Percentiles rank a stretch among this genome's conserved stretches.
phyloP scores from a whole-genome alignment of 2,888 invertebrate genomes.

The Pardosa pseudoannulata region DNA sequence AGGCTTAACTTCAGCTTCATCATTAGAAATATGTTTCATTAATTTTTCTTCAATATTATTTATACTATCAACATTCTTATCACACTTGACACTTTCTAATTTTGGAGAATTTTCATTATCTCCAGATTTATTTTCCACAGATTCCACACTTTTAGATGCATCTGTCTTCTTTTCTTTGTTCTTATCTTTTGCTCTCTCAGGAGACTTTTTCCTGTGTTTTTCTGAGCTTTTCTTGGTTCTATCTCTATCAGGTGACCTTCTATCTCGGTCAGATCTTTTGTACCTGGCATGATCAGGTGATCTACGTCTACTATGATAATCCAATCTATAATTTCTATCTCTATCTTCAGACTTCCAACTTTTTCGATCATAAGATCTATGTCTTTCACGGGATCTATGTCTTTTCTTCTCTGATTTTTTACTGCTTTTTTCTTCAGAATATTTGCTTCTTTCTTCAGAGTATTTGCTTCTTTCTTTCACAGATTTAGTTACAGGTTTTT shows the following conservation, averaged over 20 bases:
- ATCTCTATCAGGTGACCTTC: conserved; percentile 7
- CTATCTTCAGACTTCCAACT: not conserved
- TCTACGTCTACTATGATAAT: conserved; percentile 29
- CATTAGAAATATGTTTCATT: too few relatives aligned
- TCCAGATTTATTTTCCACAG: not conserved
- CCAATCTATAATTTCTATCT: not conserved
- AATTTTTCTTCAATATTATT: too few relatives aligned
- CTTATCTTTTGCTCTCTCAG: not conserved
- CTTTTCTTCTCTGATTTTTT: conserved; percentile 11
- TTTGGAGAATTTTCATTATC: not conserved
- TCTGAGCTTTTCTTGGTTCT: not conserved
- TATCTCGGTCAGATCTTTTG: conserved; percentile 14
- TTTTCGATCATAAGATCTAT: conserved; percentile 24
- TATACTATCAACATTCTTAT: too few relatives aligned
- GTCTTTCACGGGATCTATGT: not conserved
- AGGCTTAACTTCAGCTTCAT: too few relatives aligned
- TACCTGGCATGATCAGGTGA: conserved; percentile 18
- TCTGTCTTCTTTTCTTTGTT: not conserved
- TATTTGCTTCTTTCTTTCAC: not conserved
- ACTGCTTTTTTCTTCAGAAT: not conserved
- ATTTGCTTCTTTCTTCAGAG: not conserved
- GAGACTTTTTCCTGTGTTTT: not conserved
- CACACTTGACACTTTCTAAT: not conserved
- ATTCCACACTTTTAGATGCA: not conserved
- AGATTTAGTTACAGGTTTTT: not conserved